These are phyloP conservation scores for Apeira syringaria DNA, from an alignment of 2,888 invertebrate species.

Conservation along the genomic window DNA sequence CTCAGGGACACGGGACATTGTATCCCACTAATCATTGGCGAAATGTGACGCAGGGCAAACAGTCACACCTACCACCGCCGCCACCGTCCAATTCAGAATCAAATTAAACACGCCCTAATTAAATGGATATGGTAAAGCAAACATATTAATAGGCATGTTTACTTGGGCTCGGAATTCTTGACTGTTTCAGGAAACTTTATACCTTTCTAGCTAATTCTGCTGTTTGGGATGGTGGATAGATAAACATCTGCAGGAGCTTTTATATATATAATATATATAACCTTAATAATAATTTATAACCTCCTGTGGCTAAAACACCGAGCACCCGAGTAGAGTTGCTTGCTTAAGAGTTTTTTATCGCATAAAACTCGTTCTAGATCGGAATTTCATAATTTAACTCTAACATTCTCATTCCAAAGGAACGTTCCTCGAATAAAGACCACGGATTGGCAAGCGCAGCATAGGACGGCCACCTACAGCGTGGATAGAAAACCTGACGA, in stretches of 20 bases:
- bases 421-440: no score
- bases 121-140: conserved; percentile 26
- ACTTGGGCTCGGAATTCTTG: conserved; percentile 10
- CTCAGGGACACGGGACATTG: conserved; percentile 36
- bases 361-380: no score
- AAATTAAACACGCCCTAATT: conserved; percentile 33
- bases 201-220: conserved; percentile 1
- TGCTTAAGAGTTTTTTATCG: no score
- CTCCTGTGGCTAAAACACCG: no score
- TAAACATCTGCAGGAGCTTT: not conserved
- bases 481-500: no score
- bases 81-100: conserved; percentile 32
- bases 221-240: not conserved
- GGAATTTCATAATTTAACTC: no score
- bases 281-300: no score
- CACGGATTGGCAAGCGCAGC: no score
- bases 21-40: conserved; percentile 45
- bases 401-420: no score
- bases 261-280: no score
- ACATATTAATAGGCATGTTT: conserved; percentile 17
- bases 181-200: conserved; percentile 9
- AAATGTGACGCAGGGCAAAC: conserved; percentile 47
- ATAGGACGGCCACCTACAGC: no score
- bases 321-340: no score
- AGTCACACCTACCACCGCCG: conserved; percentile 36